Evolutionary conservation across 2,113 vertebrate genomes (phyloP).

Genomic region (Toxotes jaculatrix): DNA sequence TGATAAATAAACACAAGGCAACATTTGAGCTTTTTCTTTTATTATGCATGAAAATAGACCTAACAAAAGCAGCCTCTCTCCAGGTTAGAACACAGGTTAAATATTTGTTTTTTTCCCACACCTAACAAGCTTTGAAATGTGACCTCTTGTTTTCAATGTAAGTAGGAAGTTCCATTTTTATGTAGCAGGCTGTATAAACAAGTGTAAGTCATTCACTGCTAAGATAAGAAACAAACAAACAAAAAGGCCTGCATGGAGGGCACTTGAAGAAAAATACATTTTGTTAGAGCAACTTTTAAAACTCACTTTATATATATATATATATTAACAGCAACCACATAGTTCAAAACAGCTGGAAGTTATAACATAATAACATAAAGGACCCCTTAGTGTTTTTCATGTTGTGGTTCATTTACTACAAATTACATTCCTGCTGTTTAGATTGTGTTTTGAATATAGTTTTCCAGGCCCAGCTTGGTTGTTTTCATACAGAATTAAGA

Average conservation of each 20-base stretch:
- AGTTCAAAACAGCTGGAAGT: neutral
- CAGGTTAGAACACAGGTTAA: too few species aligned
- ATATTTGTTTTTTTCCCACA: too few species aligned
- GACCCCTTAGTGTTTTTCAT: neutral
- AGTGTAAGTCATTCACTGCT: neutral
- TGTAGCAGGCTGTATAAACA: neutral
- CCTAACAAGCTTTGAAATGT: too few species aligned
- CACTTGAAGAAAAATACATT: neutral
- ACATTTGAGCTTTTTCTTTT: neutral
- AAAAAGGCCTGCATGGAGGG: neutral
- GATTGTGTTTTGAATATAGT: too few species aligned
- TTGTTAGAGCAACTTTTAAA: neutral
- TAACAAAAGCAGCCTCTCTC: too few species aligned
- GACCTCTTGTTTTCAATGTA: too few species aligned
- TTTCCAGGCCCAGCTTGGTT: neutral
- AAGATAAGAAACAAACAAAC: neutral
- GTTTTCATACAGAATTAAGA: neutral
- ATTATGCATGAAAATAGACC: too few species aligned
- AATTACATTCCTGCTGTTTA: neutral
- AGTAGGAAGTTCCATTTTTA: neutral
- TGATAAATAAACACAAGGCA: neutral
- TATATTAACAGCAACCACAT: neutral
- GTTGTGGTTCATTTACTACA: too few species aligned
- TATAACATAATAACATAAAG: too few species aligned
- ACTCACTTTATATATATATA: neutral